Conservation (phyloP, 1,140 invertebrate species). For the Trachymyrmex septentrionalis region DNA sequence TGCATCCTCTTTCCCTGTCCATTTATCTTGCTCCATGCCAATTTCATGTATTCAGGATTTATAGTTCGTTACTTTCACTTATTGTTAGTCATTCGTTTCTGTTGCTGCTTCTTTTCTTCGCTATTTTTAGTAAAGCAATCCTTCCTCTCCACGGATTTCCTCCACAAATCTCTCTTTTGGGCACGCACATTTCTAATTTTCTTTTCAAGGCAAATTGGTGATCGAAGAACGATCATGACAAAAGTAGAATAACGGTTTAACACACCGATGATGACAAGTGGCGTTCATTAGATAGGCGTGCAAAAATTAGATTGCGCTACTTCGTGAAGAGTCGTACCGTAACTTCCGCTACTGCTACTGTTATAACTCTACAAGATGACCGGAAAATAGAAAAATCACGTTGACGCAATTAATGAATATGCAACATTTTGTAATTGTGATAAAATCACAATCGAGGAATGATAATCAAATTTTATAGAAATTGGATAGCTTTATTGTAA, state of each 20-base stretch:
- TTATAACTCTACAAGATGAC: slow-evolving; percentile 7
- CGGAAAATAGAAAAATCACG: slow-evolving; percentile 1
- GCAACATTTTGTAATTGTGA: not conserved
- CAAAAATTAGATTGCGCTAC: slow-evolving; percentile 49
- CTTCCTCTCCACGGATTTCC: not conserved
- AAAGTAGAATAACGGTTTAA: slow-evolving; percentile 26
- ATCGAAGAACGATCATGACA: slow-evolving; percentile 9
- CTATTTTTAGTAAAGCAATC: not conserved
- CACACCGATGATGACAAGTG: slow-evolving; percentile 27
- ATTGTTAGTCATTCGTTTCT: slow-evolving; percentile 25
- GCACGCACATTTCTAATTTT: not conserved
- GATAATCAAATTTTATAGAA: not conserved
- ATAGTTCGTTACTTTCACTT: slow-evolving; percentile 55
- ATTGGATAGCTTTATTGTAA: not conserved
- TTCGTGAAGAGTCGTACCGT: slow-evolving; percentile 29
- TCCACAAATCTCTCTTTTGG: not conserved
- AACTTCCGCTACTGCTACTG: slow-evolving; percentile 26
- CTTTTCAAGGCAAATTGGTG: not conserved
- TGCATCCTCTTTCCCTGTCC: slow-evolving; percentile 26
- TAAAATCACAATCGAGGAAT: not conserved
- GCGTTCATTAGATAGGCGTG: slow-evolving; percentile 33
- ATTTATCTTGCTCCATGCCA: slow-evolving; percentile 40
- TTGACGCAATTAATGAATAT: not conserved
- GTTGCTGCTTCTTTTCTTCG: not conserved
- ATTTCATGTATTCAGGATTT: slow-evolving; percentile 50